These are phyloP conservation scores for Ceratosolen solmsi DNA, from an alignment of 1,140 invertebrate genomes.

Conservation along the genomic window DNA sequence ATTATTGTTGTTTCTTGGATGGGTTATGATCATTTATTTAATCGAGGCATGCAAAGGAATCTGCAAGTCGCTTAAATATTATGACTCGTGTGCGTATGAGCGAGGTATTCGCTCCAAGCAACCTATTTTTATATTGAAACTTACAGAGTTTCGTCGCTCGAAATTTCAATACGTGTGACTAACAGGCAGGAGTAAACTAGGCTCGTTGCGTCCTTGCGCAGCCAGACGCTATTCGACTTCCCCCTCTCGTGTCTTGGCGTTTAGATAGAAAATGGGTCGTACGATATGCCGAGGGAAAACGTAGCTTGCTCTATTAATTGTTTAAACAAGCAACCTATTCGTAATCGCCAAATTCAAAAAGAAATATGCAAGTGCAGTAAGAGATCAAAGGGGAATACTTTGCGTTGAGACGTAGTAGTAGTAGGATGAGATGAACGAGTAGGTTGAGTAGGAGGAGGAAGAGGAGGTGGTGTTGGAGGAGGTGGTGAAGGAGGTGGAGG, in stretches of 20 bases:
- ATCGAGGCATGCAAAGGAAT: too few species aligned
- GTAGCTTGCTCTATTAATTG: constrained; percentile 38
- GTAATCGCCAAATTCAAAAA: not conserved
- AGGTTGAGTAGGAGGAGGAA: not conserved
- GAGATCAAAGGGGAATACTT: not conserved
- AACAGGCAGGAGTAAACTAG: not conserved
- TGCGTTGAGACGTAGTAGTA: not conserved
- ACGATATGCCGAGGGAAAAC: not conserved
- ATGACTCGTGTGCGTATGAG: not conserved
- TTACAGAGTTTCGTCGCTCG: not conserved
- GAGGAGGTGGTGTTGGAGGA: not conserved
- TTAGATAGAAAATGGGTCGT: constrained; percentile 9
- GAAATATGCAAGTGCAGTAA: not conserved
- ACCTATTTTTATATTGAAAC: constrained; percentile 1
- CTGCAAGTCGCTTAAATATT: not conserved
- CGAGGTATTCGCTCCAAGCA: not conserved
- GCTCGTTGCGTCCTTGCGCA: not conserved
- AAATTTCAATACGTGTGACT: not conserved
- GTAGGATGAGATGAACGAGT: not conserved
- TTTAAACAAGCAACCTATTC: constrained; percentile 25
- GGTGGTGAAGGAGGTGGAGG: too few species aligned
- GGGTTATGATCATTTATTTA: too few species aligned
- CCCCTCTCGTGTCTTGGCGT: not conserved
- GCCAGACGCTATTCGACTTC: not conserved
- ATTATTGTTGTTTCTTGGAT: too few species aligned